Evolutionary conservation across 2,888 invertebrate species (phyloP).

Genomic region (Pterobdella sp.): DNA sequence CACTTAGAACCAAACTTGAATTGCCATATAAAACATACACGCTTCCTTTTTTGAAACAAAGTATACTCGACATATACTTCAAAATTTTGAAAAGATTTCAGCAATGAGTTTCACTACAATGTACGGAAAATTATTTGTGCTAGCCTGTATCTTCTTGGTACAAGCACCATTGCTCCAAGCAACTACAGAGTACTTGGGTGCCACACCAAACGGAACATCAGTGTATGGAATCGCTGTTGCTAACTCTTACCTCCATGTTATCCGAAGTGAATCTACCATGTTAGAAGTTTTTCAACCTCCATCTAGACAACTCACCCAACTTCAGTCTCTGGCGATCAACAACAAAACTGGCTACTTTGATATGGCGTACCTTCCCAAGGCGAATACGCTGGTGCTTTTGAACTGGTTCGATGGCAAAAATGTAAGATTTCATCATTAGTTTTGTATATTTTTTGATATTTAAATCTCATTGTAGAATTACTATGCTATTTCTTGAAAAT

Average conservation of each 20-base stretch:
- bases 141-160: no score
- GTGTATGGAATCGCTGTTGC: background rate
- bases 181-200: no score
- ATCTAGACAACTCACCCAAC: background rate
- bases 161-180: no score
- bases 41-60: no score
- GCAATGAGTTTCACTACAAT: no score
- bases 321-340: background rate
- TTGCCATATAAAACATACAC: no score
- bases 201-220: slow-evolving; percentile 4
- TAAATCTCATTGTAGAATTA: background rate
- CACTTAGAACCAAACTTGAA: no score
- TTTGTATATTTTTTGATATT: background rate
- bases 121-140: no score
- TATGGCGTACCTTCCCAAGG: slow-evolving; percentile 9
- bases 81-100: no score
- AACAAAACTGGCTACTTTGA: slow-evolving; percentile 10
- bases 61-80: no score
- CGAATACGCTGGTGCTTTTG: slow-evolving; percentile 10
- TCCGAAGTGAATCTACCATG: background rate
- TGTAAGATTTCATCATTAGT: background rate
- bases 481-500: background rate
- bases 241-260: background rate
- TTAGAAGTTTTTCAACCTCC: background rate
- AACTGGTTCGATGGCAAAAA: slow-evolving; percentile 16